These are phyloP conservation scores for Plagodis dolabraria DNA, from an alignment of 2,888 invertebrate species.

Conservation along the genomic window DNA sequence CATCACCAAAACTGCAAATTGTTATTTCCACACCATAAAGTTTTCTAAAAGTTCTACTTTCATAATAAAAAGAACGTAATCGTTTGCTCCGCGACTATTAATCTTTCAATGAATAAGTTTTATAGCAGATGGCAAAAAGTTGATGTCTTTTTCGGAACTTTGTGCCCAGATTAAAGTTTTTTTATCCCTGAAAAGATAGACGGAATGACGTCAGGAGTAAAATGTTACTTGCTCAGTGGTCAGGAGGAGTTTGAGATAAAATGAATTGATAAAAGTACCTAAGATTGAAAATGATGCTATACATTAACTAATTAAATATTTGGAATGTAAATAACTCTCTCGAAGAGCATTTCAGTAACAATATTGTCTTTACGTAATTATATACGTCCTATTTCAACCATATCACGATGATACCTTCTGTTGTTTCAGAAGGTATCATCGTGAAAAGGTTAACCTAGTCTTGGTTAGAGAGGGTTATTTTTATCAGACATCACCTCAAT, in stretches of 20 bases:
- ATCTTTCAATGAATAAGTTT: conserved; percentile 70
- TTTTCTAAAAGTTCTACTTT: conserved; percentile 66
- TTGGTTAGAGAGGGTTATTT: no score
- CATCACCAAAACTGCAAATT: conserved; percentile 77
- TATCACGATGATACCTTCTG: no score
- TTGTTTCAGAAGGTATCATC: no score
- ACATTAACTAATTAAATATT: no score
- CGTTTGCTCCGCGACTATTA: conserved; percentile 65
- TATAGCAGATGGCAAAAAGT: conserved; percentile 58
- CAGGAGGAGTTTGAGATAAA: no score
- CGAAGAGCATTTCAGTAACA: not conserved
- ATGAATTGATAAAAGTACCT: not conserved
- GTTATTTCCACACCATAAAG: conserved; percentile 80
- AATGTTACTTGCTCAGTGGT: no score
- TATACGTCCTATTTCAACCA: no score
- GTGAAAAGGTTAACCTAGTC: no score
- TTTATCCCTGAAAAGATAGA: conserved; percentile 29
- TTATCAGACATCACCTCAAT: no score
- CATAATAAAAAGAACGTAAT: conserved; percentile 56
- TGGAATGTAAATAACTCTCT: no score
- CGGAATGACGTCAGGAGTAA: conserved; percentile 28
- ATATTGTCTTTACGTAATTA: conserved; percentile 13
- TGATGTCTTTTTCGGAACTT: conserved; percentile 49
- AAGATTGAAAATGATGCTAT: not conserved
- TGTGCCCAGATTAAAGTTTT: conserved; percentile 32